Conservation (phyloP, 2,113 vertebrate genomes). For the Fulmarus glacialis region DNA sequence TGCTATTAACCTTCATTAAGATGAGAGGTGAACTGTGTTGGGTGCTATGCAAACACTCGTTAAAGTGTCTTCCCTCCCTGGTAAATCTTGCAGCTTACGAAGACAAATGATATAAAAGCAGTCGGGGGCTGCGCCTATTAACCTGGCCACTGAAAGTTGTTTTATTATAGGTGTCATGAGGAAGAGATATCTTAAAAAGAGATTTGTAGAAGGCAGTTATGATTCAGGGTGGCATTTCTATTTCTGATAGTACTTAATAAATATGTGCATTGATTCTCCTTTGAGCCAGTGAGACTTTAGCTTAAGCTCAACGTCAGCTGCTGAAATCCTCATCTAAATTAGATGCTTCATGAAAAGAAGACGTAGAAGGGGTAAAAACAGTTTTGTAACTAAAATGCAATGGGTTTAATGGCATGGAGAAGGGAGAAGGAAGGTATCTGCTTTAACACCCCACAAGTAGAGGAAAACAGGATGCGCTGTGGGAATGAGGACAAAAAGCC, state of each 20-base stretch:
- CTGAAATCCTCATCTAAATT: not conserved
- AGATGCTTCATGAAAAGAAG: not conserved
- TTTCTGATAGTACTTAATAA: not conserved
- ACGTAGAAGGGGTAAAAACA: not conserved
- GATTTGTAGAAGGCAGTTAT: not conserved
- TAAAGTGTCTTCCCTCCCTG: not conserved
- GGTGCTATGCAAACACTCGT: not conserved
- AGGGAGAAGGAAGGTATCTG: not conserved
- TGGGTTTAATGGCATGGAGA: not conserved
- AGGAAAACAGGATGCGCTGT: not conserved
- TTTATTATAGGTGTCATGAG: not conserved
- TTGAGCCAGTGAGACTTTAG: not conserved
- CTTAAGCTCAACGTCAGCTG: not conserved
- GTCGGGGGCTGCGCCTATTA: not conserved
- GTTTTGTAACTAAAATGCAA: not conserved
- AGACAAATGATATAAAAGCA: not conserved
- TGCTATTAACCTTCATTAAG: slow-evolving; percentile 8
- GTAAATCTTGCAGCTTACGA: not conserved
- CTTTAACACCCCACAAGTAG: not conserved
- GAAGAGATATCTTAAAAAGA: not conserved
- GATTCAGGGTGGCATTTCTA: not conserved
- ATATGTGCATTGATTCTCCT: not conserved
- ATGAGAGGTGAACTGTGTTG: not conserved
- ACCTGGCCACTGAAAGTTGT: not conserved
- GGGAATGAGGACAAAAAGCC: not conserved